A percentile compares a stretch with the other conserved stretches of the same genome.
Conservation (phyloP, 92 coral and sea anemone species). For the Zoanthus sociatus region DNA sequence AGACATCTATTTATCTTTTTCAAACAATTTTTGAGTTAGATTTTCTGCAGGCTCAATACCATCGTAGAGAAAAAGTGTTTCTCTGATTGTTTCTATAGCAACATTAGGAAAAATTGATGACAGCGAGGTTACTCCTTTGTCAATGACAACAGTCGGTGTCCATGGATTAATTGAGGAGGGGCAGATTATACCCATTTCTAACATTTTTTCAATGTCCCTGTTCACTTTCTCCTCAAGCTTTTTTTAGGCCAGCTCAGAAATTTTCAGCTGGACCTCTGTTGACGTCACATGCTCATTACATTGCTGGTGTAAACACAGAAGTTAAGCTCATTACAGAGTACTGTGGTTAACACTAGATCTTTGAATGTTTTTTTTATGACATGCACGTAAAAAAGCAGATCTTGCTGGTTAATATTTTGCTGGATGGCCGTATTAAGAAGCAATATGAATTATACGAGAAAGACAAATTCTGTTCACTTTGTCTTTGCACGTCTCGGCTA, state of each 20-base stretch:
- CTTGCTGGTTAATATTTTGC: neutral
- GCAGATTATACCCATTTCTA: no score
- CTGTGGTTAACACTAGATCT: neutral
- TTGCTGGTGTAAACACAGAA: conserved; percentile 5
- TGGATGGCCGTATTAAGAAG: neutral
- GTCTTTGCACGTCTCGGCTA: neutral
- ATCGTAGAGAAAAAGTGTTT: no score
- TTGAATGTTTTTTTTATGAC: neutral
- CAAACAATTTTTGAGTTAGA: no score
- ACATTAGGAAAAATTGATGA: no score
- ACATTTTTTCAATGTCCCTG: no score
- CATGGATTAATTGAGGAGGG: no score
- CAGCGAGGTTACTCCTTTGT: no score
- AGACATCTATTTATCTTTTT: no score
- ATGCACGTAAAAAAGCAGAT: neutral
- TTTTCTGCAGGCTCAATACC: no score
- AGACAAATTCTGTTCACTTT: neutral
- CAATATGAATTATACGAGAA: neutral
- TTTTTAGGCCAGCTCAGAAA: neutral
- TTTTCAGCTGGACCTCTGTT: neutral
- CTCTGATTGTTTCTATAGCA: no score
- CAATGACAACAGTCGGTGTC: no score
- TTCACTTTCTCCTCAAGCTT: no score
- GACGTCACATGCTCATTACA: conserved; percentile 2
- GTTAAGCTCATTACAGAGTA: neutral